Conservation (phyloP, 2,113 vertebrate genomes). For the Bujurquina vittata region DNA sequence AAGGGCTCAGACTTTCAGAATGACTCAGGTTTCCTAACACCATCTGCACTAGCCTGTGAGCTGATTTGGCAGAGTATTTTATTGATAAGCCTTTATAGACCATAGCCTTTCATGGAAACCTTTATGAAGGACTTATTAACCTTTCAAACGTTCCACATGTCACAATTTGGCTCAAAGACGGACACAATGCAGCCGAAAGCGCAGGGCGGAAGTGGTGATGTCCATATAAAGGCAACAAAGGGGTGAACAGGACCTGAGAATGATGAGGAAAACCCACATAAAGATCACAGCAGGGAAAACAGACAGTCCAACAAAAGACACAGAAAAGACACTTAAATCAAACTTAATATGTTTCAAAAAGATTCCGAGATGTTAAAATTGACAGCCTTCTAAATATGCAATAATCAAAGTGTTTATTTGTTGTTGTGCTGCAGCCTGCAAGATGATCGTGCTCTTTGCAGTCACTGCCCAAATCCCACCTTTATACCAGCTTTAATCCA, state of each 20-base stretch:
- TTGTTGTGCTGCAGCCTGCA: neutral
- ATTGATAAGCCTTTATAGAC: too few relatives aligned
- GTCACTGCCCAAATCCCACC: neutral
- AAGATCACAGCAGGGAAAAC: neutral
- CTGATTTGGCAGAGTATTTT: accelerated
- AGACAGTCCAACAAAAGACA: neutral
- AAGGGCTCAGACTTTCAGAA: neutral
- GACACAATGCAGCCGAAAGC: neutral
- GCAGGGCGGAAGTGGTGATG: neutral
- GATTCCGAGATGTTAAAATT: neutral
- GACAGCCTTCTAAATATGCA: accelerated
- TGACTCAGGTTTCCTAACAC: neutral
- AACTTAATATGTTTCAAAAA: too few relatives aligned
- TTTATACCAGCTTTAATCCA: neutral
- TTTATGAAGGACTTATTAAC: neutral
- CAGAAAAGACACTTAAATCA: too few relatives aligned
- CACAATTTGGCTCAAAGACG: neutral
- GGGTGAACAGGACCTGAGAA: neutral
- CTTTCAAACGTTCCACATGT: neutral
- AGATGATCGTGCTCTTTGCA: neutral
- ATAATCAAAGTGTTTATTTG: accelerated
- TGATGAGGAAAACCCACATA: neutral
- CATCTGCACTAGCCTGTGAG: neutral
- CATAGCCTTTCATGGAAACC: neutral
- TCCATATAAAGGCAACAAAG: neutral